These are phyloP conservation scores for Netta rufina DNA, from an alignment of 2,797 vertebrate genomes.

Conservation along the genomic window DNA sequence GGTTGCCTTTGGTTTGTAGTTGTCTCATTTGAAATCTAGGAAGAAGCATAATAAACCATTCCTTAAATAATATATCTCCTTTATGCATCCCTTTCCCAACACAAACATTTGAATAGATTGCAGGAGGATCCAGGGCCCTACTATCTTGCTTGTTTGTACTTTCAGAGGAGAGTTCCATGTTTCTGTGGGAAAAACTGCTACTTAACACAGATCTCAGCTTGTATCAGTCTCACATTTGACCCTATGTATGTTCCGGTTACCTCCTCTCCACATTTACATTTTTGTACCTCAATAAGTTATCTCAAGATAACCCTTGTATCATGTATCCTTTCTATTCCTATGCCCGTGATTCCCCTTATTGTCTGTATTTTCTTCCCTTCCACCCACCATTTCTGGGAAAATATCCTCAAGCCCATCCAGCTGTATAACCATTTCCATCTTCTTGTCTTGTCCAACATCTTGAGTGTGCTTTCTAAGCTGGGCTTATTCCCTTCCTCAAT, in stretches of 20 bases:
- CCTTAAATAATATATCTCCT: neutral
- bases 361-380: neutral
- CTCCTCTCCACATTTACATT: neutral
- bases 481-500: fast-evolving
- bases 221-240: neutral
- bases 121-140: neutral
- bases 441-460: neutral
- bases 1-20: neutral
- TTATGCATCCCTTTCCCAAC: neutral
- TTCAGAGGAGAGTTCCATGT: neutral
- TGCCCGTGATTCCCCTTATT: neutral
- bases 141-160: neutral
- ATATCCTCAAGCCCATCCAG: neutral
- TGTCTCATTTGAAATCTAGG: neutral
- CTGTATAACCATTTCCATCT: neutral
- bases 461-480: neutral
- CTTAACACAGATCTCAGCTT: neutral
- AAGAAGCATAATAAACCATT: neutral
- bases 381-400: neutral
- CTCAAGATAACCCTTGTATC: neutral
- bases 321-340: neutral
- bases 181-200: neutral
- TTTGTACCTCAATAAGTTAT: neutral
- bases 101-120: neutral
- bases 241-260: neutral